Conservation (phyloP, 2,888 invertebrate species). For the Clanis bilineata region DNA sequence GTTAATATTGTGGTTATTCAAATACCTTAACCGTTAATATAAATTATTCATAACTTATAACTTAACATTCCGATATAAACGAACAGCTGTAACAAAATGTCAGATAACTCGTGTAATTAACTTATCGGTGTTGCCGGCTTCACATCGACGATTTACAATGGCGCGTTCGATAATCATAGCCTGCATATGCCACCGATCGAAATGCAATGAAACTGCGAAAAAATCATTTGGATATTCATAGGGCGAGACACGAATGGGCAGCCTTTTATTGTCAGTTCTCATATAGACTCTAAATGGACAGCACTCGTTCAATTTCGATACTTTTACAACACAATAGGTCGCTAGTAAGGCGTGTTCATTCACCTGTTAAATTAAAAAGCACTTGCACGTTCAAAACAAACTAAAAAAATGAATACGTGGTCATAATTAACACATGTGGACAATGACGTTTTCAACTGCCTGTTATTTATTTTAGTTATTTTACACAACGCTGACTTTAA, state of each 20-base stretch:
- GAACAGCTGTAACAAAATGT: constrained; percentile 41
- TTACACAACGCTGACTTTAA: background rate
- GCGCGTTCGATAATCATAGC: constrained; percentile 42
- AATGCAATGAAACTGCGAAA: constrained; percentile 66
- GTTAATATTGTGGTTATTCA: too few relatives aligned
- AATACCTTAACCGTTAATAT: too few relatives aligned
- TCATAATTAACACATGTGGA: background rate
- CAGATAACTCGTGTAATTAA: constrained; percentile 52
- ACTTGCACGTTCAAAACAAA: constrained; percentile 72
- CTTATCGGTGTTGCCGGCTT: constrained; percentile 40
- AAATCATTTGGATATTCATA: constrained; percentile 73
- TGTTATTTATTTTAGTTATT: background rate
- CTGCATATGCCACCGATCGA: constrained; percentile 46
- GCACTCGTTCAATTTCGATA: constrained; percentile 78
- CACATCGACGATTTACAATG: constrained; percentile 33
- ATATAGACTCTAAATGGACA: constrained; percentile 73
- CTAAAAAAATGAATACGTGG: constrained; percentile 33
- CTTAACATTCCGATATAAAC: constrained; percentile 24
- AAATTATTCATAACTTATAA: too few relatives aligned
- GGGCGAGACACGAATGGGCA: constrained; percentile 62
- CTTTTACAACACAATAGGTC: constrained; percentile 77
- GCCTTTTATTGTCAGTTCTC: constrained; percentile 67
- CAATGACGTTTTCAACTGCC: background rate
- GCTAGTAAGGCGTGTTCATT: constrained; percentile 74
- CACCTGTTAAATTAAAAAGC: constrained; percentile 81